Conservation (phyloP, 2,113 vertebrate species). For the Meleagris gallopavo region DNA sequence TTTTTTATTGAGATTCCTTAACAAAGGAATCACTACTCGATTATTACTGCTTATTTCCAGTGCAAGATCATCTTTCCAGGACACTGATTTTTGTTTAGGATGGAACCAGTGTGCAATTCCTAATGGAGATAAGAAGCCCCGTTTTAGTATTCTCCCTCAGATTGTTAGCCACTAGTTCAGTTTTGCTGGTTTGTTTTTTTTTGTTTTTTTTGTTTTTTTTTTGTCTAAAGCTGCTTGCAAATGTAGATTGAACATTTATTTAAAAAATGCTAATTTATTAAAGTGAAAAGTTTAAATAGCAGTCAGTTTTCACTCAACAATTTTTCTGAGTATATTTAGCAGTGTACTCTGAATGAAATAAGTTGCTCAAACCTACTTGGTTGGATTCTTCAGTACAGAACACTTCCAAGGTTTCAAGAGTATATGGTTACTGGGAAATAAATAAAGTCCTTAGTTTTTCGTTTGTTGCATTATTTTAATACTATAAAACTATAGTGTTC, state of each 20-base stretch:
- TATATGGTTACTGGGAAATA: background rate
- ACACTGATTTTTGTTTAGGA: background rate
- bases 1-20: conserved; percentile 54
- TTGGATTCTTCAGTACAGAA: background rate
- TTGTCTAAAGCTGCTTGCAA: background rate
- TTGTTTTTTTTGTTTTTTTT: too few relatives aligned
- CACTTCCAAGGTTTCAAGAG: background rate
- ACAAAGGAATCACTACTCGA: conserved; percentile 36
- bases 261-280: background rate
- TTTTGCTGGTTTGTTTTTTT: too few relatives aligned
- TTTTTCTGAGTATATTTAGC: background rate
- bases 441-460: background rate
- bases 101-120: background rate
- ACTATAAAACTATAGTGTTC: background rate
- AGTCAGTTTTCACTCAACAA: background rate
- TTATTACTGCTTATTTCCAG: conserved; percentile 1
- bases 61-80: background rate
- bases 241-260: background rate
- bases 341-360: background rate
- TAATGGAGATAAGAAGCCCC: background rate
- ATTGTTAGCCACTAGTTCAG: background rate
- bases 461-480: background rate
- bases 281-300: background rate
- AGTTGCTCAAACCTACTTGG: background rate
- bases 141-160: background rate